Base-by-base conservation (phyloP, 2,113 vertebrate genomes). In the Pristiophorus japonicus region DNA sequence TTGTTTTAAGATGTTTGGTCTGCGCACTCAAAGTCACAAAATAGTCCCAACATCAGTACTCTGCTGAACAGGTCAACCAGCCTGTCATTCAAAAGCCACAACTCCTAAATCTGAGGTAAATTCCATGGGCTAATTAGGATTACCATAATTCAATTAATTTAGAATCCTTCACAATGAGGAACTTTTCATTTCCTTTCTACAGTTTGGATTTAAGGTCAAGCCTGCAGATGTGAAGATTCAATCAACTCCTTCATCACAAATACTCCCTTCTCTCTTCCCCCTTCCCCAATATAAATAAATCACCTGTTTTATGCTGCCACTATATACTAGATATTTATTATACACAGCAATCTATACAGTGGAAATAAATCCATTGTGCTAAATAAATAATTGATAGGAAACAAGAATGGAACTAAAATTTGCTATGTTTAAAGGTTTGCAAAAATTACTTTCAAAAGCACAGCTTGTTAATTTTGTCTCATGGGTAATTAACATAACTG, bases 321-420 rank as follows among this genome's bases (percentile, higher is more conserved):
- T 94, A 94, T 70, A 70, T 73, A 94, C 93, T 94, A 34, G 93
- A 94, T 94, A 94, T 94, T 94, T 94, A 94, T 73, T 94, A 70
- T 42, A 94, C 93, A 94, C 93, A 94, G 93, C 93, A 94, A n/a
- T 94, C 93, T 94, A 94, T 94, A 94, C 93, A 94, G 38, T 94
- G 93, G 66, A 70, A 94, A 70, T 94, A 94, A 94, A 70, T 94
- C 66, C 93, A 70, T 73, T 94, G 4, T 94, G 66, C 66, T 94
- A 67, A 45, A 94, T 67, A 70, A 94, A 94, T 94, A 94, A 94
- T 38, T 94, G 93, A 70, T 94, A 94, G 66, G 45, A 94, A 94
- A 94, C 93, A 94, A 70, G 45, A 47, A 67, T 94, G 93, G 93
- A 45, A 70, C 93, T 70, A 94, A 94, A 67, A 94, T 70, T 67